Conservation (phyloP, 2,797 vertebrate genomes). For the Sarcophilus harrisii region DNA sequence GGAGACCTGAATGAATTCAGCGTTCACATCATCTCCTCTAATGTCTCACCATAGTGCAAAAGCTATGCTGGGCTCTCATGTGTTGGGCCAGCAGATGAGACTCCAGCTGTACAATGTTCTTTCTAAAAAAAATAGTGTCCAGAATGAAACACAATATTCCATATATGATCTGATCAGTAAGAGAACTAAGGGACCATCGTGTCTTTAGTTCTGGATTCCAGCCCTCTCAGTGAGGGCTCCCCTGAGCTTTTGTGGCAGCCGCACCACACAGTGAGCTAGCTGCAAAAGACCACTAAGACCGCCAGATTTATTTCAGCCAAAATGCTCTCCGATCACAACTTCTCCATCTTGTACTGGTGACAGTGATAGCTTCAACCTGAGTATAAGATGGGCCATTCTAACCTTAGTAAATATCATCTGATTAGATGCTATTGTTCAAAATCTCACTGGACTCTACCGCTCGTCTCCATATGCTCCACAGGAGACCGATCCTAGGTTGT, state of each 20-base stretch:
- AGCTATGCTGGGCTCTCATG: background rate
- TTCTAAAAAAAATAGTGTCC: background rate
- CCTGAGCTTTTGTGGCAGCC: background rate
- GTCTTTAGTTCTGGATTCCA: background rate
- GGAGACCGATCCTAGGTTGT: slow-evolving; percentile 37
- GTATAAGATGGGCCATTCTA: background rate
- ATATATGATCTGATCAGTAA: background rate
- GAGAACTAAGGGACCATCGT: background rate
- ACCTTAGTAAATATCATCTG: background rate
- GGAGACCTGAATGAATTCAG: too few relatives aligned
- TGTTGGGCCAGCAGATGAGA: background rate
- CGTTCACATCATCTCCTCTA: background rate
- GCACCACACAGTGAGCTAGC: background rate
- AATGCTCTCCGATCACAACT: background rate
- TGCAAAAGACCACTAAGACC: background rate
- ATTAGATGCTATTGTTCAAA: slow-evolving; percentile 34
- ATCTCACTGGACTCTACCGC: background rate
- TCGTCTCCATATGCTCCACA: slow-evolving; percentile 16
- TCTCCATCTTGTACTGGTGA: background rate
- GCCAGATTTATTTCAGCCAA: background rate
- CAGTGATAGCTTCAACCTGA: background rate
- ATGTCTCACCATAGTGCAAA: background rate
- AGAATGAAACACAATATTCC: background rate
- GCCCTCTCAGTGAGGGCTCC: background rate
- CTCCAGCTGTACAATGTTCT: background rate